Conservation (phyloP, 2,113 vertebrate species). For the Chunga burmeisteri region DNA sequence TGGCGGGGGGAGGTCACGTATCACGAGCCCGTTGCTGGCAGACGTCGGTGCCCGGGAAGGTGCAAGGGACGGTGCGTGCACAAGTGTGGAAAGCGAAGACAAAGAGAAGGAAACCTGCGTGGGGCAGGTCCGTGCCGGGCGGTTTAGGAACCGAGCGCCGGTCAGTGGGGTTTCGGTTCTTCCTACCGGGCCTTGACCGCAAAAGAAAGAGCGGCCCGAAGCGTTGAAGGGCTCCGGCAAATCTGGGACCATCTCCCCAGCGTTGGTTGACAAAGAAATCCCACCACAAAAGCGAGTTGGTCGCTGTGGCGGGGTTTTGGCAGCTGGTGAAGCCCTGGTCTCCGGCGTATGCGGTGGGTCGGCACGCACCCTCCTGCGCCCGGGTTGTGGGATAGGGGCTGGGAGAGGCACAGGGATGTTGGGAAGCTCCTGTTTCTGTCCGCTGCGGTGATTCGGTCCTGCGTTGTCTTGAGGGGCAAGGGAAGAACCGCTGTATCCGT, state of each 20-base stretch:
- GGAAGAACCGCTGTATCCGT: rapidly evolving
- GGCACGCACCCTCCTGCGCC: not conserved
- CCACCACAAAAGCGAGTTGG: rapidly evolving
- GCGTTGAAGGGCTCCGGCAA: not conserved
- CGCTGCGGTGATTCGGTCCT: not conserved
- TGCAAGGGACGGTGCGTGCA: not conserved
- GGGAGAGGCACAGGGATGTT: rapidly evolving
- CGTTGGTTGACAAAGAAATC: not conserved
- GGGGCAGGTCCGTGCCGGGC: not conserved
- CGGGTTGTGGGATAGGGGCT: not conserved
- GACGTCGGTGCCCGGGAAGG: not conserved
- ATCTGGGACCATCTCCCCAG: rapidly evolving
- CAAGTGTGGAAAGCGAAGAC: not conserved
- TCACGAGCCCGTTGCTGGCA: rapidly evolving
- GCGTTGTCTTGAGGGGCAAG: rapidly evolving
- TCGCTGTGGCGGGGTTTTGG: not conserved
- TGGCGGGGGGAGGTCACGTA: rapidly evolving
- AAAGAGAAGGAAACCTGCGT: not conserved
- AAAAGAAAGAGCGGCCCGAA: rapidly evolving
- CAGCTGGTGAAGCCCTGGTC: not conserved
- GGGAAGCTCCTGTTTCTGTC: not conserved
- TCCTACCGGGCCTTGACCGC: rapidly evolving
- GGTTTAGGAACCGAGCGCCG: rapidly evolving
- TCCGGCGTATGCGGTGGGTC: not conserved
- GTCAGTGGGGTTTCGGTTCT: rapidly evolving